Base-by-base conservation (phyloP, 2,113 vertebrate genomes). In the Ibidorhyncha struthersii region DNA sequence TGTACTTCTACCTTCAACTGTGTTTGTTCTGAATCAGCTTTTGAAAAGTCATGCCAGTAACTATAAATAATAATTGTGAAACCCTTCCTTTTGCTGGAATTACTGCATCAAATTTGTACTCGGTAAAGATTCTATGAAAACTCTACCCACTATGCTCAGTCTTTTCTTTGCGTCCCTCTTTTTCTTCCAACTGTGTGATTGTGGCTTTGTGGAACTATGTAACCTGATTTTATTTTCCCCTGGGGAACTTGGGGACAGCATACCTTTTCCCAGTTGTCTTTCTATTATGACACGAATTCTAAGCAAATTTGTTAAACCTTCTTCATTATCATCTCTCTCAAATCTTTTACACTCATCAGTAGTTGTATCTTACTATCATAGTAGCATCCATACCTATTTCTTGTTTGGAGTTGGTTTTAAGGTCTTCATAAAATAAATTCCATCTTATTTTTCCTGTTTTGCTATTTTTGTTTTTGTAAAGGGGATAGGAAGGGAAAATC, bases 241-340 rank as follows among this genome's bases (percentile, higher is more conserved):
- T 43, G 29, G 6, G 14, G 18, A 82, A 15, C 23, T 0, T 58
- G 10, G 21, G 21, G 14, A 26, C 43, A 23, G 4, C 0, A 0
- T 18, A 22, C 19, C 4, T 94, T 47, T 74, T 53, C 9, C 32
- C 52, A 62, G 36, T 43, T 8, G 2, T 36, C 29, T 63, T 8
- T 61, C 9, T 66, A 55, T 80, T 14, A 27, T 79, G 8, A 52
- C 41, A 19, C 63, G 17, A 34, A 40, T 93, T 79, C 5, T 38
- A 41, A 89, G 20, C 26, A 30, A 32, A 59, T 62, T 83, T 5
- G 32, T 81, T 29, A 89, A 81, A 29, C 25, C 27, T 45, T 77
- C 32, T 80, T 87, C 11, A 4, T 76, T 59, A 63, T 52, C 4
- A 43, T 67, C 38, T 45, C 12, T 38, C 59, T 90, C 40, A 69